A percentile compares a stretch with the other conserved stretches of the same genome.
Conservation (phyloP, 2,888 invertebrate genomes). For the Hermaeophaga mercurialis region DNA sequence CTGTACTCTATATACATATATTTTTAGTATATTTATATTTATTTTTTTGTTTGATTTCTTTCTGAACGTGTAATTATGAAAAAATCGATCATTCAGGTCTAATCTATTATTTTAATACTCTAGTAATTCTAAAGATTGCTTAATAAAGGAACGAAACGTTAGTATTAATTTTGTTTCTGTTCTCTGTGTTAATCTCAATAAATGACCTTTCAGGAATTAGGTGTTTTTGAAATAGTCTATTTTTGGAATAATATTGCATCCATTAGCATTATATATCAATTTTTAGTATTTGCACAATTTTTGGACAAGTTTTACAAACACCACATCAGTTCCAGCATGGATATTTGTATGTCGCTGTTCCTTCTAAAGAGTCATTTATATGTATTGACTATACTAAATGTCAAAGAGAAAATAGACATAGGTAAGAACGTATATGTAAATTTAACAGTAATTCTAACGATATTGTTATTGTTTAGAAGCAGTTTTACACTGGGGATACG, state of each 20-base stretch:
- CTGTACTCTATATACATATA: no score
- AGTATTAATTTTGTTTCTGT: no score
- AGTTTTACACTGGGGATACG: neutral
- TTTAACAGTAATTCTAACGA: neutral
- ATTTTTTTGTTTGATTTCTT: no score
- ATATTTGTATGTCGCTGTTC: conserved; percentile 5
- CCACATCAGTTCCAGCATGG: conserved; percentile 5
- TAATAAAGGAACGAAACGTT: no score
- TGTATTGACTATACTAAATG: neutral
- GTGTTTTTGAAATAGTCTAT: neutral
- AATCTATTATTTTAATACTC: no score
- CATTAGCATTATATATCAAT: no score
- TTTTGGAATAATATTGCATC: no score
- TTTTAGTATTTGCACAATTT: conserved; percentile 6
- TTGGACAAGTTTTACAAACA: conserved; percentile 1
- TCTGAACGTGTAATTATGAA: no score
- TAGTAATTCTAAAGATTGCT: no score
- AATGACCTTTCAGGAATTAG: neutral
- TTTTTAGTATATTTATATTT: no score
- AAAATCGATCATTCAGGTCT: no score
- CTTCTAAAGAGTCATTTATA: neutral
- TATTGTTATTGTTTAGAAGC: neutral
- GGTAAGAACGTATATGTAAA: neutral
- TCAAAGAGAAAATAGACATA: neutral
- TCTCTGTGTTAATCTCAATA: neutral